These are phyloP conservation scores for Panzeria rudis DNA, from an alignment of 2,888 invertebrate species.

Conservation along the genomic window DNA sequence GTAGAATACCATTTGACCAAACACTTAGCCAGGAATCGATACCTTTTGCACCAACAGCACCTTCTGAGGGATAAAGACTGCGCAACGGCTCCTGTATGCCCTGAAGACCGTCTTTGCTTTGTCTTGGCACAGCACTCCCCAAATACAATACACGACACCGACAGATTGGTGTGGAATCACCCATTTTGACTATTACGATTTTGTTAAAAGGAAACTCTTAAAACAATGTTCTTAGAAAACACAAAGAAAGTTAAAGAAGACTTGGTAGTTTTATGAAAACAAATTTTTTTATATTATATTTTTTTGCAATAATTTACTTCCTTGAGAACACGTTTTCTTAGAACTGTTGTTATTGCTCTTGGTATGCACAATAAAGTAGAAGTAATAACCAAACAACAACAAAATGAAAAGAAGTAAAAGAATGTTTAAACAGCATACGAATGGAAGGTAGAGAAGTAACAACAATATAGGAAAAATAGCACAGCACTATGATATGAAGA, in stretches of 20 bases:
- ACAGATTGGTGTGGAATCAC: constrained; percentile 96
- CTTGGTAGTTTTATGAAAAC: constrained; percentile 8
- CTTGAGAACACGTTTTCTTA: constrained; percentile 70
- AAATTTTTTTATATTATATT: background rate
- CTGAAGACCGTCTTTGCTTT: constrained; percentile 98
- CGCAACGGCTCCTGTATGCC: constrained; percentile 98
- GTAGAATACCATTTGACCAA: constrained; percentile 96
- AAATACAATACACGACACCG: constrained; percentile 98
- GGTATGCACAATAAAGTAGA: constrained; percentile 8
- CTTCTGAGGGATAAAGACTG: constrained; percentile 97
- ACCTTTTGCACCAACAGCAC: constrained; percentile 93
- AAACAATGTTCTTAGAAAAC: background rate
- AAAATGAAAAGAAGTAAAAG: constrained; percentile 39
- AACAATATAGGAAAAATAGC: constrained; percentile 45
- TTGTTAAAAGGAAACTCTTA: constrained; percentile 32
- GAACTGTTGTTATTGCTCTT: constrained; percentile 33
- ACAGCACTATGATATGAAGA: constrained; percentile 51
- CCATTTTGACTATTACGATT: constrained; percentile 82
- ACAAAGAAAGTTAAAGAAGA: constrained; percentile 3
- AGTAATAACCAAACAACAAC: constrained; percentile 39
- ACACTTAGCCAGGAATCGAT: constrained; percentile 98
- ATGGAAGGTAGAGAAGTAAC: constrained; percentile 30
- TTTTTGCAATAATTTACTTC: constrained; percentile 65
- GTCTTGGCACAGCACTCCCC: constrained; percentile 97
- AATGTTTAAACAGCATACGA: constrained; percentile 35